phyloP scores from a whole-genome alignment of 2,113 vertebrate species.

The Paralichthys olivaceus region DNA sequence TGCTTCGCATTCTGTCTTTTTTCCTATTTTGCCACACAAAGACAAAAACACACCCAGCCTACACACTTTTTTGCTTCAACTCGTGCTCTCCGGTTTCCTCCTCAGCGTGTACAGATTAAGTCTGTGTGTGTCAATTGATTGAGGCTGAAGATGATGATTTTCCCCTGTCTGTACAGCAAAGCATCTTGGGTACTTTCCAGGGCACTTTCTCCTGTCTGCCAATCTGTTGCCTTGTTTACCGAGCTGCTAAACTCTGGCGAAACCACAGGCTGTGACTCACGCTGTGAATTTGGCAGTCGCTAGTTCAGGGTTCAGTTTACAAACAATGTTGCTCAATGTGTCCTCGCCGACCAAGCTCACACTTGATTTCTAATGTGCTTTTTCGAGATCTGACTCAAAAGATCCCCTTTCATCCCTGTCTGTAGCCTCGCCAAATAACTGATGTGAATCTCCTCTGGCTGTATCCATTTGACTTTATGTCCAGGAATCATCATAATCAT shows the following conservation, averaged over 20 bases:
- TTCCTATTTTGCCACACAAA: conserved; percentile 20
- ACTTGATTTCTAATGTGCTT: conserved; percentile 15
- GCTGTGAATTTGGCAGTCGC: conserved; percentile 48
- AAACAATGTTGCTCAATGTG: conserved; percentile 68
- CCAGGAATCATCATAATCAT: background rate
- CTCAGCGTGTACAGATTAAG: background rate
- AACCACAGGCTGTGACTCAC: conserved; percentile 65
- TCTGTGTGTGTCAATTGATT: conserved; percentile 37
- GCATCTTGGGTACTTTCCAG: conserved; percentile 79
- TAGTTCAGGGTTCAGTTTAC: conserved; percentile 70
- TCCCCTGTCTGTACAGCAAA: conserved; percentile 9
- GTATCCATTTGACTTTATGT: background rate
- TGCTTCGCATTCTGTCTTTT: conserved; percentile 1
- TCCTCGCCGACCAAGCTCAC: conserved; percentile 47
- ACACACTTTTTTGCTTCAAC: conserved; percentile 21
- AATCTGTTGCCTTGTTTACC: conserved; percentile 53
- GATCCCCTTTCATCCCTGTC: background rate
- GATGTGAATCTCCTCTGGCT: background rate
- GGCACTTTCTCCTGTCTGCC: conserved; percentile 68
- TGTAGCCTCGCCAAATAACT: background rate
- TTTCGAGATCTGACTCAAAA: background rate
- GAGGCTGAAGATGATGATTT: conserved; percentile 31
- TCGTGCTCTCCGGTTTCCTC: conserved; percentile 31
- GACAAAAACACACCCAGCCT: conserved; percentile 6
- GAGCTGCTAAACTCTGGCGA: conserved; percentile 50